phyloP scores from a whole-genome alignment of 2,113 vertebrate genomes.

The Illadopsis cleaveri region DNA sequence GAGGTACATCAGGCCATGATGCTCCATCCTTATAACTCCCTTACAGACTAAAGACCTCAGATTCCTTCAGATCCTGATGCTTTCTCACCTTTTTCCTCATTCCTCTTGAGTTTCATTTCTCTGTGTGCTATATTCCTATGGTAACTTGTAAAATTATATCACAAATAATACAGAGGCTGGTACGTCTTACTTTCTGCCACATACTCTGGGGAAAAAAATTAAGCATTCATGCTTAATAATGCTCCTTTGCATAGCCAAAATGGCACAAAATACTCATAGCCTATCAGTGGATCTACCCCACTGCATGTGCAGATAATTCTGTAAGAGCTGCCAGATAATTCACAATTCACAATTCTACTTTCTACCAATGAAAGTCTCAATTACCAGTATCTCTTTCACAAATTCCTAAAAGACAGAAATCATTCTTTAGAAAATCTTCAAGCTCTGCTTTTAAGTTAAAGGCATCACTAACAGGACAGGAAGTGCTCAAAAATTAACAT shows the following conservation, averaged over 20 bases:
- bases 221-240: not conserved
- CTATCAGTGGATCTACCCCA: not conserved
- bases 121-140: not conserved
- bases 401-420: not conserved
- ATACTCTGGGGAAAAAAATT: not conserved
- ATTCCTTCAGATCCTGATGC: not conserved
- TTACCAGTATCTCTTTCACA: not conserved
- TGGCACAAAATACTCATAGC: not conserved
- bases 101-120: not conserved
- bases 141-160: not conserved
- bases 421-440: not conserved
- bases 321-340: not conserved
- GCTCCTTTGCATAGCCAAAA: not conserved
- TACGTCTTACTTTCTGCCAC: not conserved
- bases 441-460: not conserved
- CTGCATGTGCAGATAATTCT: not conserved
- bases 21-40: rapidly evolving
- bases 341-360: not conserved
- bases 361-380: not conserved
- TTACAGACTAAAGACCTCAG: not conserved
- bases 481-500: not conserved
- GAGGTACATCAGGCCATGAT: not conserved
- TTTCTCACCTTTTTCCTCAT: not conserved
- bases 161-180: not conserved
- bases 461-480: not conserved